phyloP scores from a whole-genome alignment of 1,140 invertebrate species.

The Panulirus ornatus region DNA sequence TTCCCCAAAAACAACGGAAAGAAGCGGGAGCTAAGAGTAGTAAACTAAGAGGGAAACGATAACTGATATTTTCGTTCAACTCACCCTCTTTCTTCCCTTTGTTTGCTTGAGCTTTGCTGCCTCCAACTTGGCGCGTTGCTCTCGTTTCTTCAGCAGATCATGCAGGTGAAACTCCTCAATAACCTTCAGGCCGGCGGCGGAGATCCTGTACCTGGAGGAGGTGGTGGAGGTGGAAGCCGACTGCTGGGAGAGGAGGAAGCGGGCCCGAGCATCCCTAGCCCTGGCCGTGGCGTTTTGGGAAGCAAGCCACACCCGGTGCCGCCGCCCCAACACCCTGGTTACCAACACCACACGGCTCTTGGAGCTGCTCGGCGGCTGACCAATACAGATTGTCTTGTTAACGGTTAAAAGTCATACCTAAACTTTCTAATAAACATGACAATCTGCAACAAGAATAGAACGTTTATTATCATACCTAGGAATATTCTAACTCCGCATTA shows the following conservation, averaged over 20 bases:
- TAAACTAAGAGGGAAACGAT: too few species aligned
- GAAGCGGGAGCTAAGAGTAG: too few species aligned
- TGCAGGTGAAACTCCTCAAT: slow-evolving; percentile 57
- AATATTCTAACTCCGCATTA: too few species aligned
- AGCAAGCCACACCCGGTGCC: slow-evolving; percentile 20
- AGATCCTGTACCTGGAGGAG: not conserved
- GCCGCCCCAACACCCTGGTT: not conserved
- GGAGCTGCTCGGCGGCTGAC: slow-evolving; percentile 35
- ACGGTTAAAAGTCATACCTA: too few species aligned
- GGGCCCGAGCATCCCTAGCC: not conserved
- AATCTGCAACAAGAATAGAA: too few species aligned
- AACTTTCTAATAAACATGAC: too few species aligned
- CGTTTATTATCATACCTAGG: too few species aligned
- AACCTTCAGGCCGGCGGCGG: slow-evolving; percentile 50
- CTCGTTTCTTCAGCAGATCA: slow-evolving; percentile 51
- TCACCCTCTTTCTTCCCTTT: slow-evolving; percentile 23
- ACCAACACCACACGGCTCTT: slow-evolving; percentile 41
- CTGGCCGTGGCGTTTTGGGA: slow-evolving; percentile 16
- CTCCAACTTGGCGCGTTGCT: slow-evolving; percentile 40
- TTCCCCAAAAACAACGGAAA: too few species aligned
- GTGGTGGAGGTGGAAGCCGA: not conserved
- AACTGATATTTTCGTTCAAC: too few species aligned
- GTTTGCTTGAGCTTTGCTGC: slow-evolving; percentile 1
- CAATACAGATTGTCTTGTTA: too few species aligned
- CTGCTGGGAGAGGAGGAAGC: not conserved